Evolutionary conservation across 2,113 vertebrate species (phyloP), one percentile per base, ranked within the genome.

Genomic region (Odontesthes bonariensis): DNA sequence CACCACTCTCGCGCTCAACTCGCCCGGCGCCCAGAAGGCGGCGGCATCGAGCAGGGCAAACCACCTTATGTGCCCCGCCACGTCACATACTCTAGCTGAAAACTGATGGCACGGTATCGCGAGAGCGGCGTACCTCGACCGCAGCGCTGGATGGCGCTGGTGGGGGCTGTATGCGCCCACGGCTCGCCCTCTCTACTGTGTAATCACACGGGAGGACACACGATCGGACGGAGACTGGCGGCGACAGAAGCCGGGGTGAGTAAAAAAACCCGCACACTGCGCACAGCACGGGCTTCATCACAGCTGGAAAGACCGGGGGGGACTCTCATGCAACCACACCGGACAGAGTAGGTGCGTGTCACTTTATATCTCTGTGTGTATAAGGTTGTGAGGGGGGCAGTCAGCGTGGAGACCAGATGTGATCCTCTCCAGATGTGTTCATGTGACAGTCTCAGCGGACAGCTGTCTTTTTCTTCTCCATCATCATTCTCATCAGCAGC

Each of bases 101-200:
- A 65, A 70, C 56, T 38, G 73, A 82, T 81, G 79, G 47, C 67
- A 44, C 59, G 81, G 65, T 93, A 92, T 93, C 90, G 92, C 92
- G 92, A 93, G 91, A 93, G 69, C 83, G 61, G 84, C 69, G 75
- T 84, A 33, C 77, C 63, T 77, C 81, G 89, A 84, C 88, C 79
- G 88, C 88, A 85, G 84, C 90, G 87, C 87, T 90, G 82, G 88
- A 86, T 87, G 84, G 82, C 82, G 90, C 83, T 82, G 79, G 88
- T 88, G 90, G 84, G 82, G 81, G 81, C 58, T 88, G 69, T 40
- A 74, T 70, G 79, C 77, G 69, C 85, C 70, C 85, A 79, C 84
- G 69, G 82, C 84, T 90, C 88, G 67, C 70, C 86, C 81, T 82
- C 84, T 75, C 87, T 76, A 61, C 69, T 33, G 75, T 79, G 65